Evolutionary conservation across 2,888 invertebrate species (phyloP).

Genomic region (Ormyrus rosae): DNA sequence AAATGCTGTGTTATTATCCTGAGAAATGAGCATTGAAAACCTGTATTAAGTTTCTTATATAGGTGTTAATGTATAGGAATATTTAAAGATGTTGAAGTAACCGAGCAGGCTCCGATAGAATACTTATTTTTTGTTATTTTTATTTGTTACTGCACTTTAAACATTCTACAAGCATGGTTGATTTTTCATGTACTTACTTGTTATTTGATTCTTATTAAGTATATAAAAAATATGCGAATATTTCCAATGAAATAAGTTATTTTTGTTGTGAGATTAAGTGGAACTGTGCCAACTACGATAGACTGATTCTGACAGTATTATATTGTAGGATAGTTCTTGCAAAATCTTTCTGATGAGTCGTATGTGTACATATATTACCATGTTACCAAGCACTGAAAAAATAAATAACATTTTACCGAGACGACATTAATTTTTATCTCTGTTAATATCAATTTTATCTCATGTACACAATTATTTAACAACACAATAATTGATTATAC

Average conservation of each 20-base stretch:
- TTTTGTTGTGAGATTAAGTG: slow-evolving; percentile 29
- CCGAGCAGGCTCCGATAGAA: slow-evolving; percentile 43
- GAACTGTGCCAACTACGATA: slow-evolving; percentile 24
- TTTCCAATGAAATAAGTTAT: slow-evolving; percentile 15
- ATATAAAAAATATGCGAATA: background rate
- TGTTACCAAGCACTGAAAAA: slow-evolving; percentile 24
- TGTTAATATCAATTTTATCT: slow-evolving; percentile 24
- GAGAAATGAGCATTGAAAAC: background rate
- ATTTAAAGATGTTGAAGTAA: slow-evolving; percentile 16
- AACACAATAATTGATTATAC: background rate
- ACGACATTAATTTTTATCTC: slow-evolving; percentile 44
- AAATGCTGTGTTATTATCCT: slow-evolving; percentile 1
- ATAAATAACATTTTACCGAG: slow-evolving; percentile 25
- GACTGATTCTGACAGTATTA: slow-evolving; percentile 50
- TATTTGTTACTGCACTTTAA: slow-evolving; percentile 54
- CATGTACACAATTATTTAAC: background rate
- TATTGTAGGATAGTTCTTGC: slow-evolving; percentile 12
- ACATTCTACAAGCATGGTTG: background rate
- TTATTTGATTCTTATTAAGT: background rate
- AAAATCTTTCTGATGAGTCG: slow-evolving; percentile 30
- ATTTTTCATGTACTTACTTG: too few relatives aligned
- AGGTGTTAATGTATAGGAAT: slow-evolving; percentile 9
- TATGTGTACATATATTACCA: slow-evolving; percentile 37
- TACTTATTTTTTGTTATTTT: slow-evolving; percentile 56
- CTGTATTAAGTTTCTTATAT: background rate